Base-by-base conservation (phyloP, 2,797 vertebrate genomes). In the Picus viridis region DNA sequence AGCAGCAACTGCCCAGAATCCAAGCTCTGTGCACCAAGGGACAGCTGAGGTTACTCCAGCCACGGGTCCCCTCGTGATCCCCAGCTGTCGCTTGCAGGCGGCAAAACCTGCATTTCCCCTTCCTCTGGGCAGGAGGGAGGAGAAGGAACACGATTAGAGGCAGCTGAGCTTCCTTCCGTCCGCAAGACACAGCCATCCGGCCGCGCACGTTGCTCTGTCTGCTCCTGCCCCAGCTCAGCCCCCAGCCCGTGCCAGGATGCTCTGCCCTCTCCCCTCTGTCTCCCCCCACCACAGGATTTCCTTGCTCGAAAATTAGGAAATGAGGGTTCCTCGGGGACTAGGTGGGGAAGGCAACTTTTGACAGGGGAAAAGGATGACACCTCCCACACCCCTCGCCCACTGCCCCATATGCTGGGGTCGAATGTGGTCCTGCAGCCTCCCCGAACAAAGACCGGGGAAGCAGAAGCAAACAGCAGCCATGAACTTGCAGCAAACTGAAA, bases 241-340 rank as follows among this genome's bases (percentile, higher is more conserved):
- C 69, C 32, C 56, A 9, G 19, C n/a, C 59, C 41, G 72, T 3
- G 3, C 53, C 5, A 6, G 26, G 69, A 68, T 54, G 59, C 69
- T 47, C 82, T 61, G 74, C 69, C n/a, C 69, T 56, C 73, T 79
- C 64, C 85, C 27, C 58, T 67, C 72, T 51, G 30, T 39, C 68
- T 34, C 61, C 80, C 75, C 65, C 68, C 19, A 2, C n/a, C 92
- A 88, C 94, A 94, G 95, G 95, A 96, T 96, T 94, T 92, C 89
- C 92, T 89, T 67, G 88, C 94, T 93, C 81, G 5, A 88, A 81
- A 88, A 89, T 88, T 92, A 90, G 96, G 92, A 95, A 94, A 92
- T 72, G 83, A 77, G 58, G 51, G 72, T 15, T 97, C 96, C 93
- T 83, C 5, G 2, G 94, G 88, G 93, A 95, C 67, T 81, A 85